Percentiles rank a stretch among this genome's conserved stretches.
These are phyloP conservation scores for Hetaerina titia DNA, from an alignment of 2,888 invertebrate species.

Conservation along the genomic window DNA sequence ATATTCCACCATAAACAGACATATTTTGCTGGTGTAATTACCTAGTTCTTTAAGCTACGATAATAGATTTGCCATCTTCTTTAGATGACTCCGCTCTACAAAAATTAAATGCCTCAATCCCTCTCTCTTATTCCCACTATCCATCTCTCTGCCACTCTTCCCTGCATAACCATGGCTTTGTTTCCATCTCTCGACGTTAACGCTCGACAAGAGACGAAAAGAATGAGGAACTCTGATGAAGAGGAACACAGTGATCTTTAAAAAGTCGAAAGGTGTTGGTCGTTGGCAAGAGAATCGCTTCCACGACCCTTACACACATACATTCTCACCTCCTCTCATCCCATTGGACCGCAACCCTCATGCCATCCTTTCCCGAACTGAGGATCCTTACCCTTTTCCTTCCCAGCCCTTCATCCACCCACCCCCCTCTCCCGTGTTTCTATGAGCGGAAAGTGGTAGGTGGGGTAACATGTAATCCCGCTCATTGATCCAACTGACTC, in stretches of 20 bases:
- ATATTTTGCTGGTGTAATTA: too few relatives aligned
- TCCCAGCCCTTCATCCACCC: not conserved
- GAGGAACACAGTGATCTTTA: not conserved
- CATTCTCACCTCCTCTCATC: not conserved
- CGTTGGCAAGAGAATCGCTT: not conserved
- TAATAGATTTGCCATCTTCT: too few relatives aligned
- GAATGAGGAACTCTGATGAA: not conserved
- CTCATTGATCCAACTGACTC: slow-evolving; percentile 25
- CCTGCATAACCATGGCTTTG: not conserved
- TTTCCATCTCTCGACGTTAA: not conserved
- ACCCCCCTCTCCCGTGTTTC: not conserved
- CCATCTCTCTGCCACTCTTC: not conserved
- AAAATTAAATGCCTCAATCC: too few relatives aligned
- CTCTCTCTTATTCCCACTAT: too few relatives aligned
- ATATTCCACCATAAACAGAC: too few relatives aligned
- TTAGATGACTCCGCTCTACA: too few relatives aligned
- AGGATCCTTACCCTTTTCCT: not conserved
- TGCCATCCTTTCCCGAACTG: not conserved
- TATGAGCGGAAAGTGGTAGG: not conserved
- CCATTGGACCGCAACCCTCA: not conserved
- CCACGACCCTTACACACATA: not conserved
- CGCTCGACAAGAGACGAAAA: slow-evolving; percentile 1
- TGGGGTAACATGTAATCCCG: not conserved
- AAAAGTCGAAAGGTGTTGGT: not conserved
- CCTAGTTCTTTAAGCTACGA: too few relatives aligned